Evolutionary conservation across 1,140 invertebrate genomes (phyloP), one percentile per base, ranked within the genome.

Genomic region (Drosophila sechellia): DNA sequence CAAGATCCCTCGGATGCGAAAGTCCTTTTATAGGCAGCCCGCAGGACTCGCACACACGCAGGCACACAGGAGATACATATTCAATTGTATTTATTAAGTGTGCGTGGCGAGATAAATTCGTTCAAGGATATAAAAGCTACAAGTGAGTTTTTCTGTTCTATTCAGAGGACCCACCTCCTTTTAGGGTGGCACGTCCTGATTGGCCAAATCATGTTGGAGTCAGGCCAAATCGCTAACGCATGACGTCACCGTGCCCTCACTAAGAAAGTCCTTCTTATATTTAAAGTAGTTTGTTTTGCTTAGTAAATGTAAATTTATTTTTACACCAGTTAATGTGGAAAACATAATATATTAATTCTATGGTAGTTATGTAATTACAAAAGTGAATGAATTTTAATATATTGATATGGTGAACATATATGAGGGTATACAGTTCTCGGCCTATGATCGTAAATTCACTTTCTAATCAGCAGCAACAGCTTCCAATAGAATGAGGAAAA

Each of bases 161-260:
- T 49, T 54, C 64, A 22, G 49, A 74, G 69, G 69, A 79, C 85
- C 81, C 83, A 70, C 78, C 81, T 68, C 61, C 61, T 46, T 60
- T 45, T 27, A 10, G 40, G 45, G 34, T 50, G 49, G 42, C 42
- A 12, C 11, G 17, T 45, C 42, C 42, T 45, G 42, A 92, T 92
- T 92, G 91, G 91, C 91, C 79, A 91, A 92, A 92, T 92, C 91
- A 92, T 85, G 56, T 27, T 73, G 72, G 78, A 92, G 81, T 92
- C 90, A 91, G 87, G 80, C 72, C 50, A n/a, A 49, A 75, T 61
- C 70, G 69, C 65, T 49, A 76, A 79, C 77, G 66, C 74, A 87
- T 90, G 86, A 90, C 86, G 87, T 90, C 86, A 90, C 77, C 22
- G 10, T 27, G 15, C 27, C 13, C 15, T 57, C 5, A 5, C n/a